Percentiles rank a stretch among this genome's conserved stretches.
Conservation (phyloP, 1,140 invertebrate genomes). For the Geopemphigus sp. region DNA sequence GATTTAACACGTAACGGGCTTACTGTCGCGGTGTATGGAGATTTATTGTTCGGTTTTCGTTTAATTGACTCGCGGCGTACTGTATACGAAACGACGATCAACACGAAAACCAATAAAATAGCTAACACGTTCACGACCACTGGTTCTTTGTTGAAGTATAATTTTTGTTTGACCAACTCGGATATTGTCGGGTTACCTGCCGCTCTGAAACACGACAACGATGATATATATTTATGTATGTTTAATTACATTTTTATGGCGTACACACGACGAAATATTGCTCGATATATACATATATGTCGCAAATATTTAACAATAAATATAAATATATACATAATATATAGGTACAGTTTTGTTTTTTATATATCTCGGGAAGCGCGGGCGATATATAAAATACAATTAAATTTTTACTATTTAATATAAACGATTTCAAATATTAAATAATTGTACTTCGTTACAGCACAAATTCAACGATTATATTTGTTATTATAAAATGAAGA, state of each 20-base stretch:
- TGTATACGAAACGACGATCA: constrained; percentile 18
- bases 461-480: no score
- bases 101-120: background rate
- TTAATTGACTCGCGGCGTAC: constrained; percentile 29
- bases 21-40: constrained; percentile 15
- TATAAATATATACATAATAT: background rate
- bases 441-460: no score
- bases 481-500: no score
- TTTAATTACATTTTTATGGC: background rate
- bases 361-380: no score
- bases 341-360: no score
- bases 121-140: constrained; percentile 33
- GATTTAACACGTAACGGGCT: constrained; percentile 20
- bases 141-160: constrained; percentile 21
- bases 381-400: no score
- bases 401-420: no score
- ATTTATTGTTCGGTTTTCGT: constrained; percentile 12
- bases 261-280: background rate
- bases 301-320: background rate
- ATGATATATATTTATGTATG: background rate
- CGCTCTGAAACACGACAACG: background rate
- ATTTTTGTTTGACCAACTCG: constrained; percentile 27
- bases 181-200: background rate
- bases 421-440: no score
- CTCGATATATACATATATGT: no score